Conservation (phyloP, 2,113 vertebrate genomes). For the Muntiacus muntjak region DNA sequence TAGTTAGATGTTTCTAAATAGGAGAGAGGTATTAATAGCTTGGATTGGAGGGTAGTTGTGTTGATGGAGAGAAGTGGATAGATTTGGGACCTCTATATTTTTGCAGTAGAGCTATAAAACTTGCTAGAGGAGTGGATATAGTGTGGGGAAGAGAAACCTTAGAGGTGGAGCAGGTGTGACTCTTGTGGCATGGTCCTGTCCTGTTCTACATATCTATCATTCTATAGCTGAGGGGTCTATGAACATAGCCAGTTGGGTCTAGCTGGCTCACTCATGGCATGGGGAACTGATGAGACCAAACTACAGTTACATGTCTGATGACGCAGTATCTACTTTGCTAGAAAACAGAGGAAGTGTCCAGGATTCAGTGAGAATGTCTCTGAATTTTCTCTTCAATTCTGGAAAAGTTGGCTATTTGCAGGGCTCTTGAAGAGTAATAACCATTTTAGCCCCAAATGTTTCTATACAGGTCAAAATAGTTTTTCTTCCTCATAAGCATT, state of each 20-base stretch:
- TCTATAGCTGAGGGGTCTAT: neutral
- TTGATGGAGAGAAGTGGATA: neutral
- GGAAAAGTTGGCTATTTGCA: slow-evolving; percentile 49
- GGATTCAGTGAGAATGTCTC: neutral
- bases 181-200: neutral
- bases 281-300: neutral
- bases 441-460: slow-evolving; percentile 48
- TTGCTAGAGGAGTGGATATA: neutral
- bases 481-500: slow-evolving; percentile 69
- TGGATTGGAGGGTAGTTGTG: neutral
- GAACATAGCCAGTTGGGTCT: neutral
- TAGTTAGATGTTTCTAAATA: neutral
- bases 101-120: neutral
- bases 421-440: slow-evolving; percentile 37
- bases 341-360: slow-evolving; percentile 17
- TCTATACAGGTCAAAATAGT: slow-evolving; percentile 67
- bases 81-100: neutral
- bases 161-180: neutral
- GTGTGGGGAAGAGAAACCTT: neutral
- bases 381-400: slow-evolving; percentile 49
- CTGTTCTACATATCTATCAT: neutral
- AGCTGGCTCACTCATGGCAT: neutral
- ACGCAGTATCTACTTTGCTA: neutral
- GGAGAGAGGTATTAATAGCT: neutral
- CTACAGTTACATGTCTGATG: neutral